Conservation (phyloP, 1,140 invertebrate species). For the Zophobas morio region DNA sequence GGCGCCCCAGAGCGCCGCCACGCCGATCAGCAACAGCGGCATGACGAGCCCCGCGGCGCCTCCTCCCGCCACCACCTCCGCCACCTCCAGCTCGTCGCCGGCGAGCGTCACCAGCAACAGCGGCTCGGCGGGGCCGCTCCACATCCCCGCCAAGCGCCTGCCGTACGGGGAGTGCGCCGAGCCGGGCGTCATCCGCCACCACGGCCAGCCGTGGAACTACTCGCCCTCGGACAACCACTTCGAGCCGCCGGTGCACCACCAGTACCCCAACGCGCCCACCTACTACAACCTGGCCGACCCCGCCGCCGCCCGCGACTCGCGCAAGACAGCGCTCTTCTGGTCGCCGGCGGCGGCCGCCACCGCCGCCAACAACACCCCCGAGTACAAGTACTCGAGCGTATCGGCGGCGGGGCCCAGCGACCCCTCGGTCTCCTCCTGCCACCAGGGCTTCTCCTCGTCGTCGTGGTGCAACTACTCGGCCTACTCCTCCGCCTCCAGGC, state of each 20-base stretch:
- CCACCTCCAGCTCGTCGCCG: constrained; percentile 79
- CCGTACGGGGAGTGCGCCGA: constrained; percentile 76
- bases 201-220: constrained; percentile 79
- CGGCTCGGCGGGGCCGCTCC: constrained; percentile 77
- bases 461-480: constrained; percentile 83
- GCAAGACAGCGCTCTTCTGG: constrained; percentile 77
- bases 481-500: constrained; percentile 76
- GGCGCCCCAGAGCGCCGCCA: constrained; percentile 71
- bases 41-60: constrained; percentile 71
- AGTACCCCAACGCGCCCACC: constrained; percentile 80
- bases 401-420: constrained; percentile 71
- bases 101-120: constrained; percentile 77
- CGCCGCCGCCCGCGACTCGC: constrained; percentile 72
- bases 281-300: constrained; percentile 84
- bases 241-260: constrained; percentile 77
- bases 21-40: constrained; percentile 69
- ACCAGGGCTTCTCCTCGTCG: constrained; percentile 79
- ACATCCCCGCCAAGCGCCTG: constrained; percentile 87
- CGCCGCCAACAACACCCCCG: constrained; percentile 70
- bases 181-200: constrained; percentile 79
- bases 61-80: constrained; percentile 70
- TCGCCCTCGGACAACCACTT: constrained; percentile 77
- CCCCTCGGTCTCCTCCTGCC: constrained; percentile 75
- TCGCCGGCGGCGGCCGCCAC: constrained; percentile 75
- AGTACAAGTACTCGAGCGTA: constrained; percentile 76